A percentile compares a stretch with the other conserved stretches of the same genome.
Evolutionary conservation across 2,113 vertebrate genomes (phyloP).

Genomic region (Piprites chloris): DNA sequence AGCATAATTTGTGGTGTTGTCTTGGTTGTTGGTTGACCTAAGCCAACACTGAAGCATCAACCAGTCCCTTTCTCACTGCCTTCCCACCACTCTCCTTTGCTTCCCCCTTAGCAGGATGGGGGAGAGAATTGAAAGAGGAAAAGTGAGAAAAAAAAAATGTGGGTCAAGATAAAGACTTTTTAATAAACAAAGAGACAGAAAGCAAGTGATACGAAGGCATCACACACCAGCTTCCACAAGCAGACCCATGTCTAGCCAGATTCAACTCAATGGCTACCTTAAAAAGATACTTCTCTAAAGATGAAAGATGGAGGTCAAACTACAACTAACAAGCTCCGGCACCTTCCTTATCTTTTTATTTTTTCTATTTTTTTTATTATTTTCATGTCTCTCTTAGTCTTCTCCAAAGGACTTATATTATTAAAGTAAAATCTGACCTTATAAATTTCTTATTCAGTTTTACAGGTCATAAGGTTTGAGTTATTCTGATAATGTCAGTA

Average conservation of each 20-base stretch:
- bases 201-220: neutral
- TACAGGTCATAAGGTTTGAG: neutral
- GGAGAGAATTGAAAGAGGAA: neutral
- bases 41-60: neutral
- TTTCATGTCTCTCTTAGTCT: neutral
- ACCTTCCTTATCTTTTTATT: rapidly evolving
- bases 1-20: neutral
- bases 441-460: neutral
- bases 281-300: neutral
- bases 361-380: no score
- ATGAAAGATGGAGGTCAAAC: neutral
- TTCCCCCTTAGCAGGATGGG: no score
- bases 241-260: rapidly evolving
- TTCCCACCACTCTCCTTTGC: neutral
- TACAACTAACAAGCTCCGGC: neutral
- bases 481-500: neutral
- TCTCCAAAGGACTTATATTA: neutral
- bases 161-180: neutral
- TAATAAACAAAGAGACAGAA: neutral
- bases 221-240: neutral
- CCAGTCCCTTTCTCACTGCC: neutral
- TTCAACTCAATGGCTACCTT: neutral
- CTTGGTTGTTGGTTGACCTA: neutral
- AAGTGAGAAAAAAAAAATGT: neutral
- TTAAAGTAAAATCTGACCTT: neutral